These are phyloP conservation scores for Habropoda laboriosa DNA, from an alignment of 1,140 invertebrate species.

Conservation along the genomic window DNA sequence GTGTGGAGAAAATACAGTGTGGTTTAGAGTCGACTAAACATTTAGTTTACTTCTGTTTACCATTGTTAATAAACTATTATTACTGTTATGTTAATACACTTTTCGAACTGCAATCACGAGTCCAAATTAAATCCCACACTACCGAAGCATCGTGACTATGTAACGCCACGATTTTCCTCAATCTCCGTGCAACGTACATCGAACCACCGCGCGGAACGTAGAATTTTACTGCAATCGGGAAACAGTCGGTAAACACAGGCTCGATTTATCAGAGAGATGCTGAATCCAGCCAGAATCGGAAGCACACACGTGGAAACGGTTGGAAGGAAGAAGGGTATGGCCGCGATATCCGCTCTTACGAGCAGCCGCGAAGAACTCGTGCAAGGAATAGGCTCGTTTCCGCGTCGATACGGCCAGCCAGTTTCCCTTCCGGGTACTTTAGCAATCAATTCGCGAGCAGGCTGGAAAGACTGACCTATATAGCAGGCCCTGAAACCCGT, in stretches of 20 bases:
- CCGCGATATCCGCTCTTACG: neutral
- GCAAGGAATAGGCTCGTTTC: conserved; percentile 9
- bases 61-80: too few relatives aligned
- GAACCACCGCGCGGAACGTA: neutral
- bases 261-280: neutral
- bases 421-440: conserved; percentile 20
- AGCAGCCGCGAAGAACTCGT: neutral
- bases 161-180: neutral
- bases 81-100: too few relatives aligned
- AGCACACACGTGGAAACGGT: neutral
- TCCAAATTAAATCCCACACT: too few relatives aligned
- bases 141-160: too few relatives aligned
- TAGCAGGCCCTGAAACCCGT: conserved; percentile 22
- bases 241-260: neutral
- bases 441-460: conserved; percentile 43
- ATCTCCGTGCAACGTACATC: neutral
- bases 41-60: too few relatives aligned
- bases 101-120: too few relatives aligned
- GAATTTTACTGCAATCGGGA: neutral
- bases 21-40: too few relatives aligned
- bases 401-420: conserved; percentile 15
- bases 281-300: neutral
- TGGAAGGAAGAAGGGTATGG: neutral
- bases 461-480: conserved; percentile 27
- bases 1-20: too few relatives aligned